Base-by-base conservation (phyloP, 2,797 vertebrate genomes). In the Odontamblyopus rebecca region DNA sequence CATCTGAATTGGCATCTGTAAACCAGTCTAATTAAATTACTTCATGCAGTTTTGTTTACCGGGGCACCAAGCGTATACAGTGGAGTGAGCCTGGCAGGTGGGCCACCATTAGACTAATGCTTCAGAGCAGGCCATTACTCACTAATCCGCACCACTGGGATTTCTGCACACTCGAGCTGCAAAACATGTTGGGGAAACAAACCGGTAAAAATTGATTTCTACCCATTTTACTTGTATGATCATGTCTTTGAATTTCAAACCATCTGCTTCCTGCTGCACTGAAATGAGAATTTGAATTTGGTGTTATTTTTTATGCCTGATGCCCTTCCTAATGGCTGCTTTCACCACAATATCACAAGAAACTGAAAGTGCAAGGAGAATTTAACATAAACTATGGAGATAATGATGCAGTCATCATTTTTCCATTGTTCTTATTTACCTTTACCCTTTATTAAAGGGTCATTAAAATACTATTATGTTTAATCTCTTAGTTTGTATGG, bases 41-140 rank as follows among this genome's bases (percentile, higher is more conserved):
- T 56, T 26, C 32, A 38, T 68, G n/a, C 19, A 56, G 51, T 35
- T 56, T 26, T 53, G 30, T 38, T 54, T 38, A 57, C 30, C 35
- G 53, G 35, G 29, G 29, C 51, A 38, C 30, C 35, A 13, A 8
- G 29, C 6, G 19, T 38, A 38, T 38, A 38, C 29, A 68, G 30
- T 57, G 67, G n/a, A 56, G 67, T 68, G 51, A 57, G 67, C 51
- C 30, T 68, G 67, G 51, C 67, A 68, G 67, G 67, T 68, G 67
- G 51, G 67, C 53, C 67, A 38, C 18, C 51, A 35, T 68, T 56
- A 35, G 32, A 56, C 51, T 68, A 68, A 68, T 57, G 30, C 51
- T 54, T 68, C 19, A 68, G 13, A 68, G 19, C 67, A 38, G 67
- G 35, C 67, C 51, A 68, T 68, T 57, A 68, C 27, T 68, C 67